Evolutionary conservation across 2,888 invertebrate genomes (phyloP).

Genomic region (Eristalis arbustorum): DNA sequence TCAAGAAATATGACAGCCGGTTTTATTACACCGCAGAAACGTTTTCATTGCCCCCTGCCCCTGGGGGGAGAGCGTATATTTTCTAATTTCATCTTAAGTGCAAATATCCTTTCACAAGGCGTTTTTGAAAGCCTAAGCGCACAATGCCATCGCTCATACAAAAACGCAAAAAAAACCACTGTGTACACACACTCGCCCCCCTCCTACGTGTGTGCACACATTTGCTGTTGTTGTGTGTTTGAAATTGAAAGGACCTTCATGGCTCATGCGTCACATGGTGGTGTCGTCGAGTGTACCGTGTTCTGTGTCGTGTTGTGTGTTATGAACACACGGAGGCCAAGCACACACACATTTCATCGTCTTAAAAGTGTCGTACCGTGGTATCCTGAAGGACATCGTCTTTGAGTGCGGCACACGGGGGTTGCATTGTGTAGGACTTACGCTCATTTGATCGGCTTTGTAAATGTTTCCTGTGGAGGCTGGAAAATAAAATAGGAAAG

Average conservation of each 20-base stretch:
- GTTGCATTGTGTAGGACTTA: constrained; percentile 10
- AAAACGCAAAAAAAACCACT: not conserved
- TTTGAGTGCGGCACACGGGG: not conserved
- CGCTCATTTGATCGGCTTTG: constrained; percentile 33
- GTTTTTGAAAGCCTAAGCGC: not conserved
- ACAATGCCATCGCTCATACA: constrained; percentile 6
- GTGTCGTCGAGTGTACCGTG: not conserved
- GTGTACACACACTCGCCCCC: not conserved
- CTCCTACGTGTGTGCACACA: not conserved
- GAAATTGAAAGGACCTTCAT: constrained; percentile 34
- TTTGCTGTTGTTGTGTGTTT: constrained; percentile 8
- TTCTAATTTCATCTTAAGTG: constrained; percentile 43
- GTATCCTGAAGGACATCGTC: constrained; percentile 11
- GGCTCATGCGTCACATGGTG: constrained; percentile 1
- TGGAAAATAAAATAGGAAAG: constrained; percentile 1
- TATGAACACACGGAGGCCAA: not conserved
- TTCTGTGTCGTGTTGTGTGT: not conserved
- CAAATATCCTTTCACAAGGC: constrained; percentile 38
- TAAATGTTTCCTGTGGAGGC: constrained; percentile 1
- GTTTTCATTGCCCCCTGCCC: not conserved
- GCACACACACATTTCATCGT: constrained; percentile 9
- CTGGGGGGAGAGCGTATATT: not conserved
- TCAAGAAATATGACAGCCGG: constrained; percentile 36
- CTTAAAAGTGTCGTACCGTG: not conserved
- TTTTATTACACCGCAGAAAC: constrained; percentile 28